Evolutionary conservation across 2,888 invertebrate species (phyloP).

Genomic region (Siphlonurus alternatus): DNA sequence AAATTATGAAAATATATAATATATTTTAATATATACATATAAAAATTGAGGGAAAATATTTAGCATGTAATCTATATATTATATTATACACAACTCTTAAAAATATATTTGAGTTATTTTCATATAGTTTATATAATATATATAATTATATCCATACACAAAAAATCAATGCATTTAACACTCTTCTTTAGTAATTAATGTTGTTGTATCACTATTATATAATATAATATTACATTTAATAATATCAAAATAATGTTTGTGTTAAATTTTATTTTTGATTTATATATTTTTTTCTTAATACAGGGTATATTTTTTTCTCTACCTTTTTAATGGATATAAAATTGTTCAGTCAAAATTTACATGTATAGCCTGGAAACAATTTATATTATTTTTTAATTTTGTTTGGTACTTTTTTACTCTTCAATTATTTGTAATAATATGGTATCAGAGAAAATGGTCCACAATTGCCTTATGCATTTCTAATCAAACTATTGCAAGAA

Average conservation of each 20-base stretch:
- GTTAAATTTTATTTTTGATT: neutral
- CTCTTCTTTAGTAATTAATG: neutral
- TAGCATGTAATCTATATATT: neutral
- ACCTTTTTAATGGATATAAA: neutral
- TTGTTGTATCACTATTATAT: no score
- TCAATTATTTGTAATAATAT: no score
- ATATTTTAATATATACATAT: neutral
- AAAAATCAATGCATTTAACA: neutral
- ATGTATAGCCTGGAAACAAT: no score
- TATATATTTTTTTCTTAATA: neutral
- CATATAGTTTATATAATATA: neutral
- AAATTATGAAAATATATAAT: neutral
- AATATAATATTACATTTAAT: neutral
- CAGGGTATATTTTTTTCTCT: neutral
- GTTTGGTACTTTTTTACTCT: no score
- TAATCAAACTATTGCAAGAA: no score
- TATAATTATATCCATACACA: neutral
- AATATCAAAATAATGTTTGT: neutral
- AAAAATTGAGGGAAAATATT: neutral
- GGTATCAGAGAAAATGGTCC: no score
- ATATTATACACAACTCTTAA: neutral
- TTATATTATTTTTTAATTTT: no score
- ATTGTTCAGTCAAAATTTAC: neutral
- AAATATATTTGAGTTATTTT: neutral
- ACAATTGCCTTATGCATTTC: no score